Base-by-base conservation (phyloP, 2,888 invertebrate species). In the Ornithoptera priamus region DNA sequence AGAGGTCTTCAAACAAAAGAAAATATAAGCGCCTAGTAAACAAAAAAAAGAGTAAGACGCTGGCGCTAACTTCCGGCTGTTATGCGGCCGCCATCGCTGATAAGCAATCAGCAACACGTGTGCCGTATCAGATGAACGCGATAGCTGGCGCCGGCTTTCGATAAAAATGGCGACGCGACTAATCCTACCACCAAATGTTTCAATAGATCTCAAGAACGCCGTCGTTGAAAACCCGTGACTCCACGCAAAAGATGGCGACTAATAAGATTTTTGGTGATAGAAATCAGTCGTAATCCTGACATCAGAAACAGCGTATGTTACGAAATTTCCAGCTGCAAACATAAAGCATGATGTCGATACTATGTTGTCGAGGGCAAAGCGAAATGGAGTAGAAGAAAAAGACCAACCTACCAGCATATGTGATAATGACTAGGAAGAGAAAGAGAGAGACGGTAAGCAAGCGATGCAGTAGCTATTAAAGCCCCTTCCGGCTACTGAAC, bases 61-160 rank as follows among this genome's bases (percentile, higher is more conserved):
- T 22, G 20, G 24, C 56, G 17, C 1, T 10, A 24, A 65, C 65
- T 69, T 69, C 69, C 69, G 65, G 65, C 50, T 58, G 58, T 61
- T 62, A 62, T 62, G 61, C 65, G 39, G 50, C 22, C 20, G 57
- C 30, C 65, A 57, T 22, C 62, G 24, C 17, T 65, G 65, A 69
- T 69, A 69, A 60, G 69, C 60, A 69, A 65, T 69, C 69, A 50
- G 17, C 60, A 64, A 63, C 69, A 57, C 56, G 69, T 69, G 62
- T 56, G 18, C 17, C 24, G 39, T 69, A 65, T 69, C 69, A n/a
- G 22, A 20, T 20, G 46, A 22, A 3, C 46, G 42, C 65, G 61
- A 69, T 69, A 7, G 39, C 56, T 60, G 69, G 69, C 69, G 69
- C 69, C 69, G 12, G 62, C 42, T 53, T 2, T 20, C 46, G 68